Evolutionary conservation across 2,113 vertebrate species (phyloP), one percentile per base, ranked within the genome.

Genomic region (Cynopterus brachyotis): DNA sequence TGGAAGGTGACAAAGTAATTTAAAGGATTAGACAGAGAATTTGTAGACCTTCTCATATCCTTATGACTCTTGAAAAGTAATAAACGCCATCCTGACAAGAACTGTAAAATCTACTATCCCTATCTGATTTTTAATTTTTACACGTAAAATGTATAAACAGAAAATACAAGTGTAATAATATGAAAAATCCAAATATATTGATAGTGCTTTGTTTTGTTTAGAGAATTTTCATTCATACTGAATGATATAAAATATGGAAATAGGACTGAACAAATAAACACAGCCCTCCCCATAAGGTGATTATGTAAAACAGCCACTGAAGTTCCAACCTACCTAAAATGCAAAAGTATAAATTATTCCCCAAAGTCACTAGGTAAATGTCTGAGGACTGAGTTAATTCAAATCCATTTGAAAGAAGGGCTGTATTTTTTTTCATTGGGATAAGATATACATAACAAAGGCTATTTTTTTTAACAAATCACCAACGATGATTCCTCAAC

Each of bases 41-140:
- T 15, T 64, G 66, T 47, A 86, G 59, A 64, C 93, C 16, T 42
- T 80, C 9, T 53, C 16, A 88, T 37, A 82, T n/a, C 26, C 78
- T 57, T n/a, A 62, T 85, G 2, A 59, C 15, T 45, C 37, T 72
- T 70, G 9, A 47, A 90, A 93, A 83, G 57, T 64, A 95, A 91
- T 8, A 91, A 88, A 95, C 95, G 24, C 0, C 47, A 91, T 9
- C 13, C 1, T 72, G 24, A 96, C 19, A 55, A 80, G 12, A 94
- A 88, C 28, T 30, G 91, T 75, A 84, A 95, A 76, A 72, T 30
- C 22, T 93, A 47, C 53, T 42, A 11, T 64, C 32, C 50, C 0
- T n/a, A 80, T 35, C 37, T 84, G 26, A 96, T 79, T 85, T 80
- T 89, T 35, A 80, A 47, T 70, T 87, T 91, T 89, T 50, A 85